These are phyloP conservation scores for Sturnus vulgaris DNA, from an alignment of 2,113 vertebrate genomes.

Conservation along the genomic window DNA sequence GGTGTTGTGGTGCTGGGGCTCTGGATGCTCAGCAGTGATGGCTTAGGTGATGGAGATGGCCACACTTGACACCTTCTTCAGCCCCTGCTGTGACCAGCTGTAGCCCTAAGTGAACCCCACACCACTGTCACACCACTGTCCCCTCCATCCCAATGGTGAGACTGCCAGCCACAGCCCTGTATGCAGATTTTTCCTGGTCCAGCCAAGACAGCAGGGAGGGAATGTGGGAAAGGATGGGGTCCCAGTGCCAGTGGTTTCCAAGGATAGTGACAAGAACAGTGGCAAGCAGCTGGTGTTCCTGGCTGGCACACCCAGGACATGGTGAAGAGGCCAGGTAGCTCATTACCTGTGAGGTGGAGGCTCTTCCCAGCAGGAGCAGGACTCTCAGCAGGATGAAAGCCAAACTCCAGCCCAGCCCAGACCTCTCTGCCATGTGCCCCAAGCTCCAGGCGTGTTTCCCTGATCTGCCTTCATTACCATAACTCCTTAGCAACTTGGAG, in stretches of 20 bases:
- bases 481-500: conserved; percentile 21
- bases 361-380: conserved; percentile 27
- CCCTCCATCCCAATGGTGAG: not conserved
- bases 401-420: conserved; percentile 55
- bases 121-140: not conserved
- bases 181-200: not conserved
- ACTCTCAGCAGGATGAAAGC: conserved; percentile 47
- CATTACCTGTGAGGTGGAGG: conserved; percentile 22
- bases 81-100: not conserved
- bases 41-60: not conserved
- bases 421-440: not conserved
- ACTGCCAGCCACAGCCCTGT: not conserved
- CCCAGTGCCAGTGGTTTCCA: fast-evolving
- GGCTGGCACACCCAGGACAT: not conserved
- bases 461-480: conserved; percentile 42
- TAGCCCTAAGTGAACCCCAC: not conserved
- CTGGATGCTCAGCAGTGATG: fast-evolving
- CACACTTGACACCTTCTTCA: not conserved
- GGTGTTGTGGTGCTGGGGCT: not conserved
- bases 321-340: not conserved
- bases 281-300: not conserved
- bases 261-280: not conserved
- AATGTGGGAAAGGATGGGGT: not conserved
- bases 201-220: not conserved
- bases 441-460: conserved; percentile 7